Evolutionary conservation across 2,797 vertebrate species (phyloP).

Genomic region (Avahi laniger): DNA sequence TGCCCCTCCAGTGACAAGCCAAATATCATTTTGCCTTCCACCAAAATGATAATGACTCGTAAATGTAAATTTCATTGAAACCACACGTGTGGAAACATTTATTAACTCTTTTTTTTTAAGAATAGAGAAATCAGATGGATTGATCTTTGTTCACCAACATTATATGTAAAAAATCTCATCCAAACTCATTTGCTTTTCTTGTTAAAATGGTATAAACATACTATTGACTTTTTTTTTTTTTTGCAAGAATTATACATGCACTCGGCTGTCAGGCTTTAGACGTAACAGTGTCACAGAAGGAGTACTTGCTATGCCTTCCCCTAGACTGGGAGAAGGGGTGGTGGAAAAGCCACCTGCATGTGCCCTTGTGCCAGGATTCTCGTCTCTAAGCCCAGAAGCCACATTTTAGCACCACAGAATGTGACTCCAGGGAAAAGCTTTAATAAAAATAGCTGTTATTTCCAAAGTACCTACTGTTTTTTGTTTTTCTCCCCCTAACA

Average conservation of each 20-base stretch:
- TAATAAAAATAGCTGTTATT: constrained; percentile 21
- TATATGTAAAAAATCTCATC: background rate
- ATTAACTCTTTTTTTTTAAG: constrained; percentile 47
- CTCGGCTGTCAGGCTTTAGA: constrained; percentile 24
- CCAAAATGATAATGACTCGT: constrained; percentile 81
- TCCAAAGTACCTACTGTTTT: background rate
- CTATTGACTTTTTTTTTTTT: background rate
- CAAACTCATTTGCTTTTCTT: constrained; percentile 39
- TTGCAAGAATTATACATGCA: background rate
- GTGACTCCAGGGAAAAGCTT: background rate
- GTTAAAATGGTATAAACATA: constrained; percentile 13
- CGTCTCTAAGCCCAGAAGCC: background rate
- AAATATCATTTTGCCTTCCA: constrained; percentile 82
- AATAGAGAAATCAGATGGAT: constrained; percentile 56
- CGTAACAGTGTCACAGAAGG: background rate
- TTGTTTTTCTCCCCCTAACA: background rate
- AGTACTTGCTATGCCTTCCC: background rate
- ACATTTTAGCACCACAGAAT: background rate
- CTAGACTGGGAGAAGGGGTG: background rate
- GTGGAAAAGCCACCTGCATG: background rate
- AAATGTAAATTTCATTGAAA: constrained; percentile 84
- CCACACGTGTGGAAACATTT: constrained; percentile 73
- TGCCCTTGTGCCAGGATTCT: background rate
- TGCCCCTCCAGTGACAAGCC: constrained; percentile 81
- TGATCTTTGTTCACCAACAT: constrained; percentile 50